These are phyloP conservation scores for Drosophila formosana DNA, from an alignment of 2,888 invertebrate genomes.

Conservation along the genomic window DNA sequence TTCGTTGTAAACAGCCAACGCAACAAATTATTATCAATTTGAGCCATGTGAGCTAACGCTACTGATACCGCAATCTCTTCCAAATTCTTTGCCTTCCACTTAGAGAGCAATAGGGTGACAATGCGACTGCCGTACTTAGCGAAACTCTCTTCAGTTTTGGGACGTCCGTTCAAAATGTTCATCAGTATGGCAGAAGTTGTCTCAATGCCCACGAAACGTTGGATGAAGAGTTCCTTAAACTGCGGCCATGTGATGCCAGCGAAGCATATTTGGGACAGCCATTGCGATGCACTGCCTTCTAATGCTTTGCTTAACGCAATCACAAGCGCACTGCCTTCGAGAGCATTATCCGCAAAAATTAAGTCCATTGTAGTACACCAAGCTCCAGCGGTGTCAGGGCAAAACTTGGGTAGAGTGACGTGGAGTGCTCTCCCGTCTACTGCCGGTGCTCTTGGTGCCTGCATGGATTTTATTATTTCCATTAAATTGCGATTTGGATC, in stretches of 20 bases:
- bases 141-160: constrained; percentile 5
- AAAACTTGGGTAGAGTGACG: background rate
- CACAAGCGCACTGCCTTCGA: constrained; percentile 21
- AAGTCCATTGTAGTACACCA: background rate
- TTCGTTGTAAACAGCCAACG: constrained; percentile 14
- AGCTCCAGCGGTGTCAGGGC: background rate
- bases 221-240: constrained; percentile 13
- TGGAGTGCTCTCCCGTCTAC: constrained; percentile 8
- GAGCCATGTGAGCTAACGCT: no score
- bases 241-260: constrained; percentile 7
- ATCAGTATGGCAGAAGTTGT: no score
- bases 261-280: background rate
- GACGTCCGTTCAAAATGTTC: constrained; percentile 14
- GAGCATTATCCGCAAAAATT: background rate
- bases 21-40: constrained; percentile 12
- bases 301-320: constrained; percentile 31
- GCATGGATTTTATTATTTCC: constrained; percentile 30
- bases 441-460: constrained; percentile 18
- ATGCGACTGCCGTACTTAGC: constrained; percentile 7
- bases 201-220: no score
- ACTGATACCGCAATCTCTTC: no score
- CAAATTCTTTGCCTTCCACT: no score
- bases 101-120: no score
- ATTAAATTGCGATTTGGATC: constrained; percentile 25
- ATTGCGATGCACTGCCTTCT: constrained; percentile 27